These are phyloP conservation scores for Macrosteles quadrilineatus DNA, from an alignment of 1,140 invertebrate genomes.

Conservation along the genomic window DNA sequence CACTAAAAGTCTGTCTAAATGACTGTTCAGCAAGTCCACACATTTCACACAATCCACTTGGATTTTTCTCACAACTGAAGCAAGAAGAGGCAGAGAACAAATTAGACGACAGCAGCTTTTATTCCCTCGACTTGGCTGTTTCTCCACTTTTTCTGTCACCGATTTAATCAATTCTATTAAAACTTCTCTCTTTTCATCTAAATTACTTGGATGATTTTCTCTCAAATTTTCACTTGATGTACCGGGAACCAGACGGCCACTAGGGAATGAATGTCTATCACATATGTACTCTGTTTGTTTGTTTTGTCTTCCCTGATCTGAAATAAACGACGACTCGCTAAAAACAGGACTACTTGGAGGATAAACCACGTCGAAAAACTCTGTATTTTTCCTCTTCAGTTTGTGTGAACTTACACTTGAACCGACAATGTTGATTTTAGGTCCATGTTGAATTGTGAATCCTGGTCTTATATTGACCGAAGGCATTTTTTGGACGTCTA, in stretches of 20 bases:
- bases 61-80: conserved; percentile 3
- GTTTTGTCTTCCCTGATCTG: neutral
- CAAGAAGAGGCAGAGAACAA: neutral
- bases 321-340: neutral
- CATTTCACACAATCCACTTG: neutral
- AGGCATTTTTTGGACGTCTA: conserved; percentile 6
- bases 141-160: neutral
- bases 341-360: neutral
- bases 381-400: conserved; percentile 10
- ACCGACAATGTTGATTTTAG: neutral
- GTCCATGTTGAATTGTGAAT: neutral
- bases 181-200: neutral
- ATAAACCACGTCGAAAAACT: conserved; percentile 21
- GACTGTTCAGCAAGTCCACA: neutral
- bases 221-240: neutral
- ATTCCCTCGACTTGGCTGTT: neutral
- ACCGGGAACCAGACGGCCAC: neutral
- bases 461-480: conserved; percentile 3
- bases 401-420: neutral
- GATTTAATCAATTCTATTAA: conserved; percentile 1
- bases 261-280: neutral
- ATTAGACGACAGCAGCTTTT: conserved; percentile 8
- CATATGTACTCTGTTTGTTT: neutral
- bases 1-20: neutral
- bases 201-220: neutral